Evolutionary conservation across 2,113 vertebrate genomes (phyloP).

Genomic region (Podarcis muralis): DNA sequence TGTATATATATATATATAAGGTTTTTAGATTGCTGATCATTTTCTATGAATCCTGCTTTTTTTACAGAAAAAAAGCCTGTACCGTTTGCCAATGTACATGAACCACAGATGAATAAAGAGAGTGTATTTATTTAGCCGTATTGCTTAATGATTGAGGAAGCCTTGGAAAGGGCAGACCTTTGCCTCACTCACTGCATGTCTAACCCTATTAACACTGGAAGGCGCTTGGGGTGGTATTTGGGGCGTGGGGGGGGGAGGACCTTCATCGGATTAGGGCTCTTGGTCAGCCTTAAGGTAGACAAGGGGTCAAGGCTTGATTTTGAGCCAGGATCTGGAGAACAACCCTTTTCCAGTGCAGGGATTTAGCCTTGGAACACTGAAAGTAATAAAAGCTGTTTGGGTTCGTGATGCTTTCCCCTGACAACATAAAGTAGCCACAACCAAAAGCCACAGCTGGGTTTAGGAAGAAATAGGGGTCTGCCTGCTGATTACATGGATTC

Average conservation of each 20-base stretch:
- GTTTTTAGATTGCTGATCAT: slow-evolving; percentile 22
- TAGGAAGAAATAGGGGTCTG: neutral
- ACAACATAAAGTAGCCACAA: neutral
- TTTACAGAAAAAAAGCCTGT: slow-evolving; percentile 5
- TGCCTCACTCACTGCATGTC: slow-evolving; percentile 18
- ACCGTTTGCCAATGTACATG: slow-evolving; percentile 34
- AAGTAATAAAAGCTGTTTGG: neutral
- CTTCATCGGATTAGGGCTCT: neutral
- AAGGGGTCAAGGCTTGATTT: neutral
- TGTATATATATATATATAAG: neutral
- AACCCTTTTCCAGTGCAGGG: neutral
- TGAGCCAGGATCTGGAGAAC: neutral
- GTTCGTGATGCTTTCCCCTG: neutral
- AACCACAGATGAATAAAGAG: slow-evolving; percentile 36
- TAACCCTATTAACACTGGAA: slow-evolving; percentile 26
- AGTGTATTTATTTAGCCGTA: slow-evolving; percentile 38
- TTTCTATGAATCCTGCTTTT: slow-evolving; percentile 34
- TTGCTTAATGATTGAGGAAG: slow-evolving; percentile 18
- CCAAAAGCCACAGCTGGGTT: no score
- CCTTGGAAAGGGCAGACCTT: neutral
- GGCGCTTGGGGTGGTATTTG: neutral
- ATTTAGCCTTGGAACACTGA: neutral
- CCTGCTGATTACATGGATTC: neutral
- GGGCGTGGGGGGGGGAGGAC: neutral
- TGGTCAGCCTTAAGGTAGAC: neutral